Evolutionary conservation across 2,797 vertebrate species (phyloP).

Genomic region (Sebastes trivittatus): DNA sequence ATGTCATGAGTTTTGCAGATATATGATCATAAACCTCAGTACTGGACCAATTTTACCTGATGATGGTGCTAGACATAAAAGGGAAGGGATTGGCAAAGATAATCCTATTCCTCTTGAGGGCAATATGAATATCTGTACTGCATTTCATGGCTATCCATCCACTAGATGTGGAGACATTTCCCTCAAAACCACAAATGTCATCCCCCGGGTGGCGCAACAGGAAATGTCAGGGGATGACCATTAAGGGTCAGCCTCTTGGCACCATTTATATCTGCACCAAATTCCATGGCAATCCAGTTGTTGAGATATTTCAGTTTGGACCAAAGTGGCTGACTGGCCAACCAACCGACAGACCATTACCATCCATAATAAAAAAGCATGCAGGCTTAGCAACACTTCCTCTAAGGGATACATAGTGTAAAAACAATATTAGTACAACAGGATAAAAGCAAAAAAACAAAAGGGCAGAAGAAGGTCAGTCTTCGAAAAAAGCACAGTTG

Average conservation of each 20-base stretch:
- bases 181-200: background rate
- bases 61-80: background rate
- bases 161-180: background rate
- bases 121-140: background rate
- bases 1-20: background rate
- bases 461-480: slow-evolving; percentile 7
- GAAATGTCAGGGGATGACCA: background rate
- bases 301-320: background rate
- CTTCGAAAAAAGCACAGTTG: slow-evolving; percentile 19
- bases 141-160: background rate
- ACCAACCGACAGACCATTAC: background rate
- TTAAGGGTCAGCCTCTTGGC: background rate
- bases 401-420: background rate
- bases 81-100: background rate
- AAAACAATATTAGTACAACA: background rate
- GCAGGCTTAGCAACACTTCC: background rate
- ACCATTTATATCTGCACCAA: background rate
- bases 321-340: background rate
- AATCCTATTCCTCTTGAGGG: background rate
- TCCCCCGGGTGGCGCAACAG: background rate
- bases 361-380: background rate
- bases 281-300: background rate
- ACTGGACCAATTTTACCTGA: background rate
- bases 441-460: background rate
- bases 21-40: background rate